Conservation (phyloP, 1,140 invertebrate genomes). For the Bradysia coprophila region DNA sequence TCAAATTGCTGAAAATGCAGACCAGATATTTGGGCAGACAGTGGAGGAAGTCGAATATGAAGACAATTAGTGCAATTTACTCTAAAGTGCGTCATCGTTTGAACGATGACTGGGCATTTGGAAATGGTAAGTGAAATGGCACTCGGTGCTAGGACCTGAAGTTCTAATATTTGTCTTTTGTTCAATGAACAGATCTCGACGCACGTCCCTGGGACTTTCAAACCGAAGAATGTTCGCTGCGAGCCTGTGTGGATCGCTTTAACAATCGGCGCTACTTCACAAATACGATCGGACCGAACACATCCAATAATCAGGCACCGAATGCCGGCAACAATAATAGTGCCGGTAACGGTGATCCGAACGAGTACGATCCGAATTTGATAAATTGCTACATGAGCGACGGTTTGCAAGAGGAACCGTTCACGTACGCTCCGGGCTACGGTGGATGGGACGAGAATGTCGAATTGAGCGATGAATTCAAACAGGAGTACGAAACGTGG, state of each 20-base stretch:
- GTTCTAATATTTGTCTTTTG: no score
- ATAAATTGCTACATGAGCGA: neutral
- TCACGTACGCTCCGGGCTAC: slow-evolving; percentile 5
- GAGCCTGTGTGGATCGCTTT: slow-evolving; percentile 87
- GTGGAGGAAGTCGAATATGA: slow-evolving; percentile 99
- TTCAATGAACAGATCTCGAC: slow-evolving; percentile 52
- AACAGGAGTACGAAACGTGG: slow-evolving; percentile 92
- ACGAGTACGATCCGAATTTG: neutral
- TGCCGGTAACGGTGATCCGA: slow-evolving; percentile 5
- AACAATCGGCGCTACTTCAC: slow-evolving; percentile 72
- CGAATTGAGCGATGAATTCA: slow-evolving; percentile 88
- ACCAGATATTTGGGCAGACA: slow-evolving; percentile 97
- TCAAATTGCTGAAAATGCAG: slow-evolving; percentile 98
- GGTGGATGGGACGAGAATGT: slow-evolving; percentile 30
- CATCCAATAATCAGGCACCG: slow-evolving; percentile 9
- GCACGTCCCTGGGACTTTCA: slow-evolving; percentile 97
- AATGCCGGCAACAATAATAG: slow-evolving; percentile 6
- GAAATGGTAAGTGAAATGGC: slow-evolving; percentile 49
- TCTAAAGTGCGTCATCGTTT: slow-evolving; percentile 86
- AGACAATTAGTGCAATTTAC: slow-evolving; percentile 98
- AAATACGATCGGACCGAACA: slow-evolving; percentile 4
- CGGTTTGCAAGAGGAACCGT: neutral
- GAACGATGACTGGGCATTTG: slow-evolving; percentile 99
- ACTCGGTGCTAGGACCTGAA: slow-evolving; percentile 2
- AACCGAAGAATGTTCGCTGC: slow-evolving; percentile 87